These are phyloP conservation scores for Selenia dentaria DNA, from an alignment of 2,888 invertebrate genomes.

Conservation along the genomic window DNA sequence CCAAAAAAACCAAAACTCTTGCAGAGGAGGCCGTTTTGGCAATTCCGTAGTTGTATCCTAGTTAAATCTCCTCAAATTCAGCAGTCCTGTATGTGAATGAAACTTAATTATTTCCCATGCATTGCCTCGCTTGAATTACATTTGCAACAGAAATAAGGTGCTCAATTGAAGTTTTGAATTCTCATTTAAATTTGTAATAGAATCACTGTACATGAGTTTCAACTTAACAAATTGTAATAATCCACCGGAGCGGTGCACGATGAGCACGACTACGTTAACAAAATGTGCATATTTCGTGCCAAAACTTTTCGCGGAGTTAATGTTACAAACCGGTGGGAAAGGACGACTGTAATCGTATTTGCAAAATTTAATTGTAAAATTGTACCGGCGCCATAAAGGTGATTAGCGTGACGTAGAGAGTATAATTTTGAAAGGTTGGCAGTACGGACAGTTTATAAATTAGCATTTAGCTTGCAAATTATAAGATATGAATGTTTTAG, in stretches of 20 bases:
- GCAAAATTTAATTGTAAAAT: slow-evolving; percentile 7
- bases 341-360: slow-evolving; percentile 25
- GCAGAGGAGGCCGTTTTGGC: too few species aligned
- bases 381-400: slow-evolving; percentile 3
- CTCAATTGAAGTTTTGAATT: too few species aligned
- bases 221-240: slow-evolving; percentile 20
- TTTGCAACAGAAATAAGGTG: too few species aligned
- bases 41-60: too few species aligned
- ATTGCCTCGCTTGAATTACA: too few species aligned
- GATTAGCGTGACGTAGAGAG: slow-evolving; percentile 1
- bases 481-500: too few species aligned
- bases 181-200: too few species aligned
- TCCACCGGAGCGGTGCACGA: slow-evolving; percentile 2
- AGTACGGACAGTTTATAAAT: background rate
- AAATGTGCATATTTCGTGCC: slow-evolving; percentile 40
- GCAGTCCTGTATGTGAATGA: too few species aligned
- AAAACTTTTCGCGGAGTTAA: slow-evolving; percentile 38
- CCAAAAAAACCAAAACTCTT: too few species aligned
- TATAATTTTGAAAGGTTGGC: background rate
- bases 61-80: too few species aligned
- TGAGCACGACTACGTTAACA: slow-evolving; percentile 31
- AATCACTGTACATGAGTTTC: slow-evolving; percentile 5
- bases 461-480: background rate
- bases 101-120: too few species aligned
- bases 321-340: slow-evolving; percentile 28